Base-by-base conservation (phyloP, 1,140 invertebrate species). In the Diprion similis region DNA sequence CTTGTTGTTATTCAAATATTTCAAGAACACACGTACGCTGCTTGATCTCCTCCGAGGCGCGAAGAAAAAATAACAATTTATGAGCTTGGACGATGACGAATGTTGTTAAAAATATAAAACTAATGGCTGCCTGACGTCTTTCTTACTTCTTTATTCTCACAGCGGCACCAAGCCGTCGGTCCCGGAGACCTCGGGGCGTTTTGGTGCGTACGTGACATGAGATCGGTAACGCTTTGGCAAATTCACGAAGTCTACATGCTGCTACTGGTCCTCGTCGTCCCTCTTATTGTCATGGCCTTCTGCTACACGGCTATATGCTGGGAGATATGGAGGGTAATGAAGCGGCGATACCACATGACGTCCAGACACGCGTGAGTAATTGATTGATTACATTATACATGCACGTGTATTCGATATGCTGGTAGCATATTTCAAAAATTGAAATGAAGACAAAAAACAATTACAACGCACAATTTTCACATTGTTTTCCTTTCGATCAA, bases 241-340 rank as follows among this genome's bases (percentile, higher is more conserved):
- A 79, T 89, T 18, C 92, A 94, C 80, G 93, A 94, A 81, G 79
- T 93, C 0, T 94, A 93, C 79, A 92, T 93, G 90, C 83, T 94
- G 10, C 71, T 90, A 1, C 74, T 94, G 10, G 90, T 94, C n/a
- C 86, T 94, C 1, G 81, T 93, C 0, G 77, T 92, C 0, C 93
- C 93, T 0, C 86, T 92, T 4, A 80, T 81, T 24, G 89, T 94
- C 48, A 94, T 94, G 93, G 89, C 85, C 4, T 90, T 90, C 73
- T 91, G 93, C 67, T 94, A 94, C 78, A 86, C 88, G 7, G 87
- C 89, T 73, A 94, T 94, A 75, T 93, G 92, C 79, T 89, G 89
- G 82, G 92, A 93, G 82, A 89, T 94, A 48, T 93, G 92, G 89
- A 87, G 85, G 51, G 90, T 91, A 7, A 90, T 90, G 88, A 86